Evolutionary conservation across 1,140 invertebrate species (phyloP).

Genomic region (Monomorium pharaonis): DNA sequence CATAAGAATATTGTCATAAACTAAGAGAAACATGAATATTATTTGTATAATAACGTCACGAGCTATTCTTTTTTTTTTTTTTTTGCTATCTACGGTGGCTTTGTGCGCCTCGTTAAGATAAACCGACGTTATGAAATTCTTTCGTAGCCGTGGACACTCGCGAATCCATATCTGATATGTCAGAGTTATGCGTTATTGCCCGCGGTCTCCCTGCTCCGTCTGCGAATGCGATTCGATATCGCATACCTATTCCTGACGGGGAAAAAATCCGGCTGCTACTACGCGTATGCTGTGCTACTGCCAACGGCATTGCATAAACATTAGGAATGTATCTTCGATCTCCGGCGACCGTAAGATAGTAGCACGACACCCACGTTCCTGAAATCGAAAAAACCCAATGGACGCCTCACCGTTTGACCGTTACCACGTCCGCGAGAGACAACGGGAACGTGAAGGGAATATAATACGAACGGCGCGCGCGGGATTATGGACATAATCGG

Average conservation of each 20-base stretch:
- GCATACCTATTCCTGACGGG: slow-evolving; percentile 71
- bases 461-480: slow-evolving; percentile 2
- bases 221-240: slow-evolving; percentile 67
- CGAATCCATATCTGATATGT: slow-evolving; percentile 76
- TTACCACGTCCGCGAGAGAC: slow-evolving; percentile 43
- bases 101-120: slow-evolving; percentile 23
- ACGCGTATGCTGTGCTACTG: slow-evolving; percentile 52
- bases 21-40: not conserved
- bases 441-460: slow-evolving; percentile 42
- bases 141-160: slow-evolving; percentile 47
- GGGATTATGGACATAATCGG: slow-evolving; percentile 64
- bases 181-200: slow-evolving; percentile 80
- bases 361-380: slow-evolving; percentile 75
- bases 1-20: slow-evolving; percentile 20
- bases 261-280: slow-evolving; percentile 69
- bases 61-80: too few species aligned
- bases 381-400: slow-evolving; percentile 74
- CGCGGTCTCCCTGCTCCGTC: slow-evolving; percentile 51
- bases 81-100: not conserved
- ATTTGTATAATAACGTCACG: not conserved
- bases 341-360: slow-evolving; percentile 67
- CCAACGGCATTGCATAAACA: slow-evolving; percentile 78
- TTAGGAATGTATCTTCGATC: slow-evolving; percentile 77
- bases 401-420: slow-evolving; percentile 62
- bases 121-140: slow-evolving; percentile 64